phyloP scores from a whole-genome alignment of 1,140 invertebrate species.

The Cephus cinctus region DNA sequence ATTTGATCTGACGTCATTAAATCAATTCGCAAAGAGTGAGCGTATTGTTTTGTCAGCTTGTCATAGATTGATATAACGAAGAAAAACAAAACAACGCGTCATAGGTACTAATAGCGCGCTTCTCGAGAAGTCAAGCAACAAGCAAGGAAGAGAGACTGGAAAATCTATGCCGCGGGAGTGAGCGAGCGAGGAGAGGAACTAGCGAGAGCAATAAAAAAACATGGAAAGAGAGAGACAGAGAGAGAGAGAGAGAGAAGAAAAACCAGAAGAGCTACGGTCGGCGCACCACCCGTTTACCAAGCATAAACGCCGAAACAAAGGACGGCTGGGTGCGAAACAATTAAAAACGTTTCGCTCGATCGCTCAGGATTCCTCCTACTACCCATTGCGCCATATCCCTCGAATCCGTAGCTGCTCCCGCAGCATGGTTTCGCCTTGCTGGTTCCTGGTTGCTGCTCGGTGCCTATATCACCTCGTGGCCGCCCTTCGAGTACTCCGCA shows the following conservation, averaged over 20 bases:
- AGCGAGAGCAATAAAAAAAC: constrained; percentile 6
- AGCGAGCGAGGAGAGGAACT: constrained; percentile 5
- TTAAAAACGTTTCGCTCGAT: constrained; percentile 58
- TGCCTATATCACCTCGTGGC: neutral
- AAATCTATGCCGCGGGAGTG: neutral
- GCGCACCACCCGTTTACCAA: constrained; percentile 40
- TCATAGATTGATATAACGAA: too few relatives aligned
- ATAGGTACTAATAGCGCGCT: too few relatives aligned
- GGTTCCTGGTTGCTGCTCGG: neutral
- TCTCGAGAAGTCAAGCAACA: too few relatives aligned
- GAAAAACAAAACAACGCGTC: too few relatives aligned
- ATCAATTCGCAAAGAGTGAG: too few relatives aligned
- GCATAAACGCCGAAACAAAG: constrained; percentile 55
- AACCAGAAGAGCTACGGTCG: neutral
- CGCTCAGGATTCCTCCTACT: constrained; percentile 25
- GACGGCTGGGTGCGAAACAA: constrained; percentile 52
- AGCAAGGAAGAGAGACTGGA: neutral
- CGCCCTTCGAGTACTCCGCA: neutral
- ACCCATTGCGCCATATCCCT: constrained; percentile 12
- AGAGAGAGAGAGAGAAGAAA: neutral
- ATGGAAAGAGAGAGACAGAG: constrained; percentile 6
- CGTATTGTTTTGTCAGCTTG: too few relatives aligned
- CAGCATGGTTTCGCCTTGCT: constrained; percentile 19
- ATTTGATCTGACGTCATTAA: too few relatives aligned
- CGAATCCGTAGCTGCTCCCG: constrained; percentile 13